These are phyloP conservation scores for Strigamia crassipes DNA, from an alignment of 2,888 invertebrate genomes.

Conservation along the genomic window DNA sequence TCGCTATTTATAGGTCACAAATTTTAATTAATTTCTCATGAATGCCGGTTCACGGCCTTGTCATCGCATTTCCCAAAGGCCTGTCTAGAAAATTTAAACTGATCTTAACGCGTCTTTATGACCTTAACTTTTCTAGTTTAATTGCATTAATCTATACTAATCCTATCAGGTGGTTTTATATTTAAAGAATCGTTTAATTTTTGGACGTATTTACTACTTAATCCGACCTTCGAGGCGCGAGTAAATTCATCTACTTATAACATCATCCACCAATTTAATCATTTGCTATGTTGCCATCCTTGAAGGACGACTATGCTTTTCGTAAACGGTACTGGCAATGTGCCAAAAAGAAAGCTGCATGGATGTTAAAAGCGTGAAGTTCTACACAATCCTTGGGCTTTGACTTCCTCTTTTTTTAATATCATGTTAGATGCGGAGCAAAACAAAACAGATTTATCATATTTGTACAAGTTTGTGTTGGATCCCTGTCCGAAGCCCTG, in stretches of 20 bases:
- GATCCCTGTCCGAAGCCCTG: no score
- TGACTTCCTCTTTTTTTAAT: neutral
- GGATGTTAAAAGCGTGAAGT: neutral
- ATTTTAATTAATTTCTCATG: conserved; percentile 39
- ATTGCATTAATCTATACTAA: neutral
- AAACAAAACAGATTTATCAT: no score
- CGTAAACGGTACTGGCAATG: conserved; percentile 23
- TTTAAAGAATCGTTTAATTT: neutral
- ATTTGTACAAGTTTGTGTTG: no score
- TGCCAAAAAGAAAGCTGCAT: neutral
- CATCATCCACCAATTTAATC: conserved; percentile 9
- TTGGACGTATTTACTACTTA: neutral
- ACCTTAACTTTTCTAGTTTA: neutral
- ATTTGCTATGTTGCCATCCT: neutral
- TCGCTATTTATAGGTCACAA: neutral
- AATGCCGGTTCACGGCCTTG: neutral
- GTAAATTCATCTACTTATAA: conserved; percentile 25
- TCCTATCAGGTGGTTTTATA: neutral
- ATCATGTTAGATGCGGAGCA: neutral
- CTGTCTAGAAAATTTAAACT: neutral
- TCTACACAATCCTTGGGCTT: neutral
- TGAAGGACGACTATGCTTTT: conserved; percentile 36
- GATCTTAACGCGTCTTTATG: neutral
- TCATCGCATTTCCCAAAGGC: conserved; percentile 1
- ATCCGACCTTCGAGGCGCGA: neutral